phyloP scores from a whole-genome alignment of 2,888 invertebrate species.

The Machimus atricapillus region DNA sequence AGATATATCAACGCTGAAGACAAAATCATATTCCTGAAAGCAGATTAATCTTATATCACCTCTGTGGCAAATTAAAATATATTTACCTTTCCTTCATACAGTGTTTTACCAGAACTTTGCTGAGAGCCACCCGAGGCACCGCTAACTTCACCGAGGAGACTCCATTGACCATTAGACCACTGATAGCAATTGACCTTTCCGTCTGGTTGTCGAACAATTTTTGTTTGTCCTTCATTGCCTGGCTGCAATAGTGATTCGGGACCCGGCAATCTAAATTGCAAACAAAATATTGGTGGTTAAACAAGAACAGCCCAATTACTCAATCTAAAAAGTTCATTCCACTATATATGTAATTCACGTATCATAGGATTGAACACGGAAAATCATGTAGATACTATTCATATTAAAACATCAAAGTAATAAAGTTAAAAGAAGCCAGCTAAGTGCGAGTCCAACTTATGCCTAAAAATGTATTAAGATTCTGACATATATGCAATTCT shows the following conservation, averaged over 20 bases:
- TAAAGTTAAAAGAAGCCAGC: too few relatives aligned
- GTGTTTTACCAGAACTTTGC: slow-evolving; percentile 73
- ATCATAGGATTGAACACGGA: too few relatives aligned
- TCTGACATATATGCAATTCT: too few relatives aligned
- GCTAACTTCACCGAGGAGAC: slow-evolving; percentile 87
- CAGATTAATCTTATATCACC: not conserved
- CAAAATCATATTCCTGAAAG: slow-evolving; percentile 83
- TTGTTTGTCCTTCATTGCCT: slow-evolving; percentile 84
- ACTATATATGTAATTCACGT: too few relatives aligned
- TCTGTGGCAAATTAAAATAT: not conserved
- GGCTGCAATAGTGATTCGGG: slow-evolving; percentile 77
- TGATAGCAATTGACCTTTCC: slow-evolving; percentile 79
- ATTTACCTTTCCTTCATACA: slow-evolving; percentile 76
- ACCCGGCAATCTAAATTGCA: slow-evolving; percentile 74
- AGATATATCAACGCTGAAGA: slow-evolving; percentile 94
- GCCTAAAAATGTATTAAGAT: too few relatives aligned
- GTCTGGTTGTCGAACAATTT: slow-evolving; percentile 77
- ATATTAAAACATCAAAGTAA: too few relatives aligned
- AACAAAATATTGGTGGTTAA: not conserved
- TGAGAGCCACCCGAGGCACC: slow-evolving; percentile 76
- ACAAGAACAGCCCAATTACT: not conserved
- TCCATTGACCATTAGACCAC: slow-evolving; percentile 80
- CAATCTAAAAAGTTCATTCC: too few relatives aligned
- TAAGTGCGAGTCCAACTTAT: too few relatives aligned
- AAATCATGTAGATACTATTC: too few relatives aligned